Base-by-base conservation (phyloP, 1,140 invertebrate genomes). In the Orussus abietinus region DNA sequence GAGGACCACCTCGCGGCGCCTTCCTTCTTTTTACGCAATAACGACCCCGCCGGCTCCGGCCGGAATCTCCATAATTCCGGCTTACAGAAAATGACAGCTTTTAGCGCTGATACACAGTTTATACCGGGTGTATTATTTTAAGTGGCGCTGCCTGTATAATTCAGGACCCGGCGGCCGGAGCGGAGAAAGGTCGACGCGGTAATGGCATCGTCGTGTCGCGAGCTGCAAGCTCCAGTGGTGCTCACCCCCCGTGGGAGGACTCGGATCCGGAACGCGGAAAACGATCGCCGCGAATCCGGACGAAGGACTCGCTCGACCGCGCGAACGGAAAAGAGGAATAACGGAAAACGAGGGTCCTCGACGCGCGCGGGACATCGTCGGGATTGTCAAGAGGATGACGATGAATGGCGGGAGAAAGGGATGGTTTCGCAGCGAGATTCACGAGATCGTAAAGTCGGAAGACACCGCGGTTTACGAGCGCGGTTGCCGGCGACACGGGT, bases 11-110 rank as follows among this genome's bases (percentile, higher is more conserved):
- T 17, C 37, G 10, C n/a, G n/a, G n/a, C 13, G 13, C 13, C 4
- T 29, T 21, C 12, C n/a, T 17, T 42, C 17, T 39, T 37, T 26
- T 21, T 15, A 14, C 29, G 30, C 17, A 17, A 31, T 39, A 51
- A 38, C 29, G 47, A 39, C 26, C 38, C 21, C 22, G 36, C 45
- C 43, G 38, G 36, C 34, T 34, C 45, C 45, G 40, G 34, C 38
- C 41, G 46, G 43, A 60, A 71, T 71, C 57, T 65, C 63, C 69
- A 71, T 71, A 72, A 72, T 72, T 70, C 67, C 57, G 53, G 64
- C 65, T 71, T 71, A 72, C 59, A 62, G 59, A 69, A 71, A 72
- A 70, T 67, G 66, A 72, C 68, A 71, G 68, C 65, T 72, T 72
- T 72, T 71, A 72, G 55, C 58, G 61, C 52, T 69, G 68, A 72